A percentile compares a stretch with the other conserved stretches of the same genome.
phyloP scores from a whole-genome alignment of 1,140 invertebrate genomes.

The Melipona quadrifasciata region DNA sequence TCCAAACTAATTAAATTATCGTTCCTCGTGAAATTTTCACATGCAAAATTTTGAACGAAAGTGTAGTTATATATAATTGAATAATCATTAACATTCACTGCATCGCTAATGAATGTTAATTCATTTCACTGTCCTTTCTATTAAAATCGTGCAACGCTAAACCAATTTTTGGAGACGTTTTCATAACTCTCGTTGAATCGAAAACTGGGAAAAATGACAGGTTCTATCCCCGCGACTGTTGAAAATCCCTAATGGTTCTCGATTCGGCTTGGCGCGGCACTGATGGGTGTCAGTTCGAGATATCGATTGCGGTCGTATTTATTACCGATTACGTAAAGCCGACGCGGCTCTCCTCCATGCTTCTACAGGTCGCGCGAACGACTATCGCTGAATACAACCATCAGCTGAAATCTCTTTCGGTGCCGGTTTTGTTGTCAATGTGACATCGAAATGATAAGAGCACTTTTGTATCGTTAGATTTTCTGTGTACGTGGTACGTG shows the following conservation, averaged over 20 bases:
- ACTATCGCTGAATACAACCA: conserved; percentile 29
- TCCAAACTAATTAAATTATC: too few species aligned
- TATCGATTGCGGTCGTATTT: conserved; percentile 56
- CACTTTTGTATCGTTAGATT: neutral
- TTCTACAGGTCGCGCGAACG: conserved; percentile 9
- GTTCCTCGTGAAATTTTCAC: too few species aligned
- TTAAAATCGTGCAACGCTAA: too few species aligned
- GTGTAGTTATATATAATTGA: too few species aligned
- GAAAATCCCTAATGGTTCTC: conserved; percentile 35
- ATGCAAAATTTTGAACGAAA: too few species aligned
- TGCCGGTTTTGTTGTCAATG: conserved; percentile 2
- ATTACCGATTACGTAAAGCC: conserved; percentile 60
- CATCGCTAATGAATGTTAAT: too few species aligned
- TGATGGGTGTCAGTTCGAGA: conserved; percentile 36
- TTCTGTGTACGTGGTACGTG: too few species aligned
- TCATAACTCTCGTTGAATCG: neutral
- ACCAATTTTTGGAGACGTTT: too few species aligned
- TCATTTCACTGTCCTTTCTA: too few species aligned
- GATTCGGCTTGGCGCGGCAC: conserved; percentile 23
- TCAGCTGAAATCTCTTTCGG: conserved; percentile 4
- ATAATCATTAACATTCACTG: too few species aligned
- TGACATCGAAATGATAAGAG: conserved; percentile 9
- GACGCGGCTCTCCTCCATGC: conserved; percentile 14
- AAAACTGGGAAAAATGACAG: conserved; percentile 32
- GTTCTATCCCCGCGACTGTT: conserved; percentile 5